Evolutionary conservation across 92 coral and sea anemone species (phyloP), one percentile per base, ranked within the genome.

Genomic region (Parazoanthus darwini): DNA sequence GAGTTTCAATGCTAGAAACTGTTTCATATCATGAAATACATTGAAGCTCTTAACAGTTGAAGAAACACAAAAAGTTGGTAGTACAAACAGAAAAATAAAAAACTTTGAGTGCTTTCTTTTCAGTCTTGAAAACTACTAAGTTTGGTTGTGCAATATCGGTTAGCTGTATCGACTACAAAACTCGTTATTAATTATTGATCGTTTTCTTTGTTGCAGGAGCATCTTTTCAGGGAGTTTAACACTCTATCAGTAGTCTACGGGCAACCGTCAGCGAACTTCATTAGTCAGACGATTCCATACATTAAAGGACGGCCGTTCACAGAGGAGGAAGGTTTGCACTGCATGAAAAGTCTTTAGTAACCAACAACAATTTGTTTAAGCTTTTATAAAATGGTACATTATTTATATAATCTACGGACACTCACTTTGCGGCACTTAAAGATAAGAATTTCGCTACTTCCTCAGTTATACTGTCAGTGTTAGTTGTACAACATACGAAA

Each of bases 241-340:
- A 94, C 99, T 44, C 78, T 97, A 78, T 94, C 99, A 8, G 93
- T 97, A 33, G 83, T 95, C 51, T 95, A 97, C 89, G 94, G 96
- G 15, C 94, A 95, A 77, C 93, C 95, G 23, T 93, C 98, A 58
- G 91, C 82, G 65, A 90, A 84, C 39, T 96, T 96, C 81, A 85
- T 91, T 35, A 76, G 81, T 36, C 96, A 95, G 59, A 92, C 91
- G 37, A 90, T 95, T 37, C 98, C 98, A 10, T 95, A 91, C 80
- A 95, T 93, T 88, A 95, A 94, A 86, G 98, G 96, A 59, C 80
- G 54, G 71, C 94, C 95, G 25, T 93, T 89, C 91, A 89, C 88
- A 9, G 85, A 86, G 33, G 76, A 42, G 29, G 80, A 67, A 79
- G 91, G 93, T 88, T 50, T 59, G 89, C 25, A 11, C 6, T 48